phyloP scores from a whole-genome alignment of 2,888 invertebrate genomes.

The Operophtera brumata region DNA sequence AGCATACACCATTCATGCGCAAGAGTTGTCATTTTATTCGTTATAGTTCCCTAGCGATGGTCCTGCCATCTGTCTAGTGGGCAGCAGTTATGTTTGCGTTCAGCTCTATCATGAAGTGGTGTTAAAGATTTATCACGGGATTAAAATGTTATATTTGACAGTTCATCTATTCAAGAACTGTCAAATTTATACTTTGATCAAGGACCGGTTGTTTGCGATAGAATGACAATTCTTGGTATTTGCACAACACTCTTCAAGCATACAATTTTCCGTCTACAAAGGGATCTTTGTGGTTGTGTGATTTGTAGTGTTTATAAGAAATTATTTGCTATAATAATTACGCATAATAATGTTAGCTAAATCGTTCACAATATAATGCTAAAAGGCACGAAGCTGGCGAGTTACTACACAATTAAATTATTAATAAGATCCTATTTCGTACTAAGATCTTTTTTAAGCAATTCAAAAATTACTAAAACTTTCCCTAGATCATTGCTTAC shows the following conservation, averaged over 20 bases:
- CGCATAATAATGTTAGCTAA: too few relatives aligned
- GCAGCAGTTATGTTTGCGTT: constrained; percentile 21
- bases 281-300: constrained; percentile 29
- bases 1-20: constrained; percentile 55
- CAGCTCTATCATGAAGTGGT: too few relatives aligned
- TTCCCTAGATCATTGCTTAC: too few relatives aligned
- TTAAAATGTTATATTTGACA: too few relatives aligned
- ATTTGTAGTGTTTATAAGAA: constrained; percentile 10
- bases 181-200: too few relatives aligned
- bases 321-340: neutral
- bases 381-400: constrained; percentile 15
- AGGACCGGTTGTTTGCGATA: constrained; percentile 18
- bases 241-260: constrained; percentile 45
- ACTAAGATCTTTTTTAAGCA: too few relatives aligned
- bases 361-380: neutral
- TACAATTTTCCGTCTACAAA: constrained; percentile 37
- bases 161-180: too few relatives aligned
- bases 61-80: constrained; percentile 43
- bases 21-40: constrained; percentile 59
- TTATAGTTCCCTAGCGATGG: constrained; percentile 31
- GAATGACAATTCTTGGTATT: constrained; percentile 47
- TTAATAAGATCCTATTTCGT: too few relatives aligned
- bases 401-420: neutral
- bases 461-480: too few relatives aligned
- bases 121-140: too few relatives aligned